Evolutionary conservation across 2,113 vertebrate species (phyloP), one percentile per base, ranked within the genome.

Genomic region (Albula goreensis): DNA sequence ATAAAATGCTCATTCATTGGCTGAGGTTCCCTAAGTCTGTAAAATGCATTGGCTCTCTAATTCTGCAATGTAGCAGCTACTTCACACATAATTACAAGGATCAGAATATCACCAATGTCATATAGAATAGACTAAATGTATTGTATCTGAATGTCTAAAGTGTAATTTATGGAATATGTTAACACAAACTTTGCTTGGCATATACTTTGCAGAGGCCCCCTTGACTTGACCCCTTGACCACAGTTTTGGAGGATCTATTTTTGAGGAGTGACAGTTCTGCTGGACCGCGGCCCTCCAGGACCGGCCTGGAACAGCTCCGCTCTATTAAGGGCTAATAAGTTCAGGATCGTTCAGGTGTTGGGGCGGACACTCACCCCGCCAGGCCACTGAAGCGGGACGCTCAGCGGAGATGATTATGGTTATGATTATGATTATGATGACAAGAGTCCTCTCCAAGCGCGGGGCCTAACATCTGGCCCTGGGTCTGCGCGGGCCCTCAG

Each of bases 101-200:
- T 83, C 31, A 83, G 49, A 53, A 49, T 17, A 50, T 0, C 31
- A 83, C 79, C 15, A 48, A 57, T 15, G 60, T 15, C 57, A 56
- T 2, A 57, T 17, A 4, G 31, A 80, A 15, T 1, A 81, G 19
- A 50, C 81, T 53, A 9, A 50, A 56, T 49, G 49, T 41, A 66
- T 19, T 19, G 48, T 60, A 49, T 50, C 19, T 48, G 31, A 60
- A 60, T 3, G 60, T 63, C 6, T 63, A 48, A 83, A 31, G 60
- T n/a, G 57, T 19, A 83, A 60, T 17, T 10, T 48, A 63, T 31
- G 41, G 41, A 82, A 82, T 51, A 82, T 57, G 31, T 90, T 74
- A 77, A 80, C 52, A n/a, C 10, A 31, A 13, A 19, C 31, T 66
- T 66, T 66, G 12, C 17, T 15, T 22, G 3, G 60, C 60, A 66